Evolutionary conservation across 2,888 invertebrate genomes (phyloP), one percentile per base, ranked within the genome.

Genomic region (Patella depressa): DNA sequence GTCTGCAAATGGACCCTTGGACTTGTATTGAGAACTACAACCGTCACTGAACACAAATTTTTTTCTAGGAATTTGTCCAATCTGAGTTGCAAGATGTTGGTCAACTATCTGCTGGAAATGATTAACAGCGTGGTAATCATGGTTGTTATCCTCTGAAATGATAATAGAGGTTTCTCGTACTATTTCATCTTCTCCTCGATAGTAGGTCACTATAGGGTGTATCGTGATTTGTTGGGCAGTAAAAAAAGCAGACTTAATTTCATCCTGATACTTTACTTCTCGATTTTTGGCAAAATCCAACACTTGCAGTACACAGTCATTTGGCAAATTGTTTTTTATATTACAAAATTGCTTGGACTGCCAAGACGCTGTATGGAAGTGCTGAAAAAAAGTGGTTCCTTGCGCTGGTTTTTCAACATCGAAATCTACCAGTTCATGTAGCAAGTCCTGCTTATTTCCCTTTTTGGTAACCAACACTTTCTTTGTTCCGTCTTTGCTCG

Each of bases 211-310:
- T 55, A 75, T 74, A 3, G 78, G 81, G 53, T 81, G 80, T 2
- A 81, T 72, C 2, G 75, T 75, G 3, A 80, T 72, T 24, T 77
- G 78, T 2, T 71, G 71, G 53, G 80, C 77, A 5, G 55, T 59
- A 77, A 78, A 81, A 53, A 77, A 76, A 45, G 78, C 76, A 59
- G 75, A 75, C 24, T 80, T 77, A n/a, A 78, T 74, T 71, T 80
- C 76, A 24, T 81, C 70, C 65, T 81, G 81, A 19, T 69, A 73
- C 15, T 71, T 71, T 53, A 79, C 77, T 2, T 73, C 45, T 24
- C 75, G 80, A 73, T 80, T 81, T 55, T 81, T 80, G 5, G 81
- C 74, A 73, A 80, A 80, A 73, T 81, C 81, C 29, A 29, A 29
- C 29, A 29, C 29, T 29, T 29, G 29, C 29, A 29, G 29, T 29